Conservation (phyloP, 2,113 vertebrate genomes). For the Misgurnus mizolepis region DNA sequence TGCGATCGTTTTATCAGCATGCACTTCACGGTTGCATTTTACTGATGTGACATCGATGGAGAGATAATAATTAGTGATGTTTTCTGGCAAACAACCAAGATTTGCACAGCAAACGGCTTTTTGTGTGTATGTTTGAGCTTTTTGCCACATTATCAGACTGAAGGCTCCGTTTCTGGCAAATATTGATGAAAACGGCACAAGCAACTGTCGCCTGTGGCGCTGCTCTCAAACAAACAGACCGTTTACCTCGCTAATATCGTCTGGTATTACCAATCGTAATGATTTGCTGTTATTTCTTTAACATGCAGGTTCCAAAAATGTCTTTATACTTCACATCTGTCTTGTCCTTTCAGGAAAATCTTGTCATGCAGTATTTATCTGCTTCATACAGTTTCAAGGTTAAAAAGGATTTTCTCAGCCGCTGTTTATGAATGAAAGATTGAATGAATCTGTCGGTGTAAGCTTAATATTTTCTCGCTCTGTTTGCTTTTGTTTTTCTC, state of each 20-base stretch:
- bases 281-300: not conserved
- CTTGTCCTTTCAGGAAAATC: not conserved
- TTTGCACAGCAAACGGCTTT: not conserved
- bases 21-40: not conserved
- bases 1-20: not conserved
- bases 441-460: not conserved
- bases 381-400: not conserved
- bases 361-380: not conserved
- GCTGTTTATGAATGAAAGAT: not conserved
- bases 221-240: not conserved
- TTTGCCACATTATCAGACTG: not conserved
- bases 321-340: not conserved
- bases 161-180: conserved; percentile 10
- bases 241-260: not conserved
- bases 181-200: conserved; percentile 13
- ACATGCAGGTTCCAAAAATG: not conserved
- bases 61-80: not conserved
- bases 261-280: not conserved
- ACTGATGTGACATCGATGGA: not conserved
- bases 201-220: conserved; percentile 5
- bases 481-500: not conserved
- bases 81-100: not conserved
- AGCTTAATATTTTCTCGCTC: not conserved
- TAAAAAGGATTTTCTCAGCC: not conserved
- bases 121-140: not conserved